These are phyloP conservation scores for Bos taurus DNA, from an alignment of 2,113 vertebrate genomes.

Conservation along the genomic window DNA sequence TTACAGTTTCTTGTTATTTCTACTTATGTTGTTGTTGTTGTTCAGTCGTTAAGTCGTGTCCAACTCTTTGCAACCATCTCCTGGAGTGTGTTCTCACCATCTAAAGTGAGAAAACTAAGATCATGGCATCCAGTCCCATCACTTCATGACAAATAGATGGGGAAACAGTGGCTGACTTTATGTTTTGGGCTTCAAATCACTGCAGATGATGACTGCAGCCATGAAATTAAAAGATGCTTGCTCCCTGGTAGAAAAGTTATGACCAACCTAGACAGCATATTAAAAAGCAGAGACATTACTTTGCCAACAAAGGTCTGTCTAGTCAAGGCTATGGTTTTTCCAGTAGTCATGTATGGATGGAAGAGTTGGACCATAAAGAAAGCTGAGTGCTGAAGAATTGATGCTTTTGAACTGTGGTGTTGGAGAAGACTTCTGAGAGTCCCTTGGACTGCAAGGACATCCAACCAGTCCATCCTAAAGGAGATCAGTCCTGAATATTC, in stretches of 20 bases:
- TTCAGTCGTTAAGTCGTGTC: not conserved
- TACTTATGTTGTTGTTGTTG: not conserved
- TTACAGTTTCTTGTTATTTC: not conserved
- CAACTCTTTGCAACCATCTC: not conserved
- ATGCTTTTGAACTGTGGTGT: not conserved
- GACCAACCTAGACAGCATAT: no score
- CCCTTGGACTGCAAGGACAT: not conserved
- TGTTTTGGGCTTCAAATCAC: no score
- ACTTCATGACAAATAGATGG: no score
- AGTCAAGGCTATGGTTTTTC: no score
- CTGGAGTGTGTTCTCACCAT: not conserved
- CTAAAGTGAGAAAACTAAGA: not conserved
- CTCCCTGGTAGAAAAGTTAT: no score
- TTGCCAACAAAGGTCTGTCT: no score
- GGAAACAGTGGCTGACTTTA: not conserved
- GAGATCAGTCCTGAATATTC: not conserved
- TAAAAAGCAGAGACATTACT: no score
- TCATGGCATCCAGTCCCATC: no score
- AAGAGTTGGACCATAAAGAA: not conserved
- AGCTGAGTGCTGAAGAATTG: rapidly evolving
- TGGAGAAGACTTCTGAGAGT: not conserved
- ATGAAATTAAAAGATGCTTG: no score
- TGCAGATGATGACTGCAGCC: no score
- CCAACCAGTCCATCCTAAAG: not conserved
- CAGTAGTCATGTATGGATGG: not conserved